Evolutionary conservation across 2,888 invertebrate species (phyloP).

Genomic region (Drosophila kanekoi): DNA sequence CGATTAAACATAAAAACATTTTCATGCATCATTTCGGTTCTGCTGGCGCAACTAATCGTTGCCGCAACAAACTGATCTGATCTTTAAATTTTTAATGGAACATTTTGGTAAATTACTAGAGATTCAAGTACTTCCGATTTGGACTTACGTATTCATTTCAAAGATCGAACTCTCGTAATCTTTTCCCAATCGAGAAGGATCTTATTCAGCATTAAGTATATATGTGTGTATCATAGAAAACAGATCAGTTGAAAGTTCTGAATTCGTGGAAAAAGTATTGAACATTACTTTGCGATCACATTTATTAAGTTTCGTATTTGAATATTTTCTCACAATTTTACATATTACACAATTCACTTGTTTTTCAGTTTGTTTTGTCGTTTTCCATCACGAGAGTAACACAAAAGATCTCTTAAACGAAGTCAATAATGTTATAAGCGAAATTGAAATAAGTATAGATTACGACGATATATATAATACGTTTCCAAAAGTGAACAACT

Average conservation of each 20-base stretch:
- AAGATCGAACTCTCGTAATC: no score
- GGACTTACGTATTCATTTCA: no score
- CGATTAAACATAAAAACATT: conserved; percentile 17
- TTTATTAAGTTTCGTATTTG: conserved; percentile 84
- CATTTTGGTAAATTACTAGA: conserved; percentile 14
- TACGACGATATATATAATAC: conserved; percentile 73
- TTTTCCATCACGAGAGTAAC: conserved; percentile 67
- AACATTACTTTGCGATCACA: conserved; percentile 80
- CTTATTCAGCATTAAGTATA: no score
- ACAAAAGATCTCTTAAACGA: conserved; percentile 74
- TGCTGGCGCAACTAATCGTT: conserved; percentile 64
- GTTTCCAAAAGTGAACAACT: conserved; percentile 67
- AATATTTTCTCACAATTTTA: conserved; percentile 76
- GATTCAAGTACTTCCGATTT: neutral
- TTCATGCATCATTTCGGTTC: conserved; percentile 71
- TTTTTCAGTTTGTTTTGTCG: conserved; percentile 52
- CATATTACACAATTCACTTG: conserved; percentile 80
- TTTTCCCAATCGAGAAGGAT: no score
- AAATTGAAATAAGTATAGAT: conserved; percentile 60
- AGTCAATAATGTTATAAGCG: conserved; percentile 71
- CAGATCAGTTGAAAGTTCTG: neutral
- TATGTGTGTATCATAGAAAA: no score
- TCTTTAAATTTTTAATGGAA: neutral
- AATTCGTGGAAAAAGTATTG: neutral
- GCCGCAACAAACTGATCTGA: conserved; percentile 20